These are phyloP conservation scores for Acrobasis suavella DNA, from an alignment of 2,888 invertebrate species.

Conservation along the genomic window DNA sequence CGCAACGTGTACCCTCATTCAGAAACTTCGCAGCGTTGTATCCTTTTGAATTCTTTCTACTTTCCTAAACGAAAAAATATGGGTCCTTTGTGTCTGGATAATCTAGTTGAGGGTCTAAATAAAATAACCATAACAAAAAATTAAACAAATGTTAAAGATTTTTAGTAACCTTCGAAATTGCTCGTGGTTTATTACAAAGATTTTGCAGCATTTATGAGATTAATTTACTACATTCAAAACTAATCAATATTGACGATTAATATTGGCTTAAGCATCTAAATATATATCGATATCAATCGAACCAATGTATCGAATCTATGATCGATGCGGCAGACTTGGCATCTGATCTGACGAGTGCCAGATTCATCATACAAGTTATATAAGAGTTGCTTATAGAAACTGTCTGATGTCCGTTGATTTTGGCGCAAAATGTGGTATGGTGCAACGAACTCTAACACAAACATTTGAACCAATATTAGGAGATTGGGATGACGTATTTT, in stretches of 20 bases:
- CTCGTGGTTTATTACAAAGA: no score
- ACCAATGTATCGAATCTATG: slow-evolving; percentile 27
- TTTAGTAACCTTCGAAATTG: no score
- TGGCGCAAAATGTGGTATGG: slow-evolving; percentile 10
- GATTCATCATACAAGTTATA: slow-evolving; percentile 38
- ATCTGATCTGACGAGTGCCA: slow-evolving; percentile 51
- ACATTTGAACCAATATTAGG: slow-evolving; percentile 1
- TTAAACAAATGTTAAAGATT: no score
- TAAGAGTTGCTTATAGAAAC: neutral
- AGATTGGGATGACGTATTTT: no score
- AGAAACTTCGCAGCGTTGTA: no score
- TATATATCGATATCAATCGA: slow-evolving; percentile 16
- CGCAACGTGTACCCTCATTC: no score
- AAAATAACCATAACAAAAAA: no score
- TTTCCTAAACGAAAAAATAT: no score
- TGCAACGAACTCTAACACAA: slow-evolving; percentile 18
- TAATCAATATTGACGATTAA: slow-evolving; percentile 7
- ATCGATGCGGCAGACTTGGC: slow-evolving; percentile 52
- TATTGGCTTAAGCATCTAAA: slow-evolving; percentile 3
- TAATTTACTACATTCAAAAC: neutral
- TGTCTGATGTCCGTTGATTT: slow-evolving; percentile 21
- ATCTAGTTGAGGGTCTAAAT: no score
- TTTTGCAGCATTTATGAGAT: neutral
- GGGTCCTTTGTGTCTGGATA: no score
- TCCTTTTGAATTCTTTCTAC: no score